Evolutionary conservation across 2,888 invertebrate genomes (phyloP), one percentile per base, ranked within the genome.

Genomic region (Dendrolimus pini): DNA sequence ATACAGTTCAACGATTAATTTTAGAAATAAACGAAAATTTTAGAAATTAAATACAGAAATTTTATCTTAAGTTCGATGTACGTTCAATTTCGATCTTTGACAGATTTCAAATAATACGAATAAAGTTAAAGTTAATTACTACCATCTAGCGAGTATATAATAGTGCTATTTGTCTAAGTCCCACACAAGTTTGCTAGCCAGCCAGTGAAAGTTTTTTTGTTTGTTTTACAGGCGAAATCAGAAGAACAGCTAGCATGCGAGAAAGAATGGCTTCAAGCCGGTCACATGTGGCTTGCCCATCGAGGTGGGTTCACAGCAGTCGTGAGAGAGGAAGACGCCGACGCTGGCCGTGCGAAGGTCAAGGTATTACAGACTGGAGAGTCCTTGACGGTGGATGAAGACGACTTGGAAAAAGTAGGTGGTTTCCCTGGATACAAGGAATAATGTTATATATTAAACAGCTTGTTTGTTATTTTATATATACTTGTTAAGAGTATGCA

Each of bases 281-380:
- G 96, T 63, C 94, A 94, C 70, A 94, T 98, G 77, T 99, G 99
- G 99, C 89, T 99, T 71, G 95, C 98, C 58, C 98, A 99, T 87
- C 94, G 97, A 59, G 96, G 95, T 12, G 99, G 99, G 10, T 99
- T 98, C 83, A 95, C 98, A 1, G 94, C 95, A 0, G 97, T 90
- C 13, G 74, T 83, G 92, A 95, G 80, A 95, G 98, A 70, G 95
- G 89, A 95, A 94, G 70, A 94, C 93, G 63, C 97, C 12, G 92
- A 94, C 64, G 84, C 92, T 0, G 94, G 94, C 56, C 94, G 96
- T 70, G 91, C 96, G 56, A 93, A 92, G 62, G 95, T 98, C 57
- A 92, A 94, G 57, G 92, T 98, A 60, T 93, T 97, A 70, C 94
- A 95, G 70, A 96, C 95, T 59, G 96, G 95, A 7, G 97, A 98